Base-by-base conservation (phyloP, 2,888 invertebrate species). In the Drosophila merina region DNA sequence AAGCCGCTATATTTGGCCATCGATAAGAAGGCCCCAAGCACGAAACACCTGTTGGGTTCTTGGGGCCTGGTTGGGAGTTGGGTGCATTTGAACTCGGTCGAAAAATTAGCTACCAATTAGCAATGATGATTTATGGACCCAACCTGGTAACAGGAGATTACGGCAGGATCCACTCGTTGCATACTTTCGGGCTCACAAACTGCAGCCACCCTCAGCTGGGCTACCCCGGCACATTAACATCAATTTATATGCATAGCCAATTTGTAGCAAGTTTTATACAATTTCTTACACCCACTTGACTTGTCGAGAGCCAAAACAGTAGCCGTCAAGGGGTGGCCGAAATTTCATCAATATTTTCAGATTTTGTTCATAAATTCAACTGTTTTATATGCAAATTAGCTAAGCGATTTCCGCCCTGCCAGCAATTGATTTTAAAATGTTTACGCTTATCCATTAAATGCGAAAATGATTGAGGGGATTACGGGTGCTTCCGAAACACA, bases 241-340 rank as follows among this genome's bases (percentile, higher is more conserved):
- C 91, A 90, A 92, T 92, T 92, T 92, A 92, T 92, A 92, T 92
- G 91, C 92, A 91, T 90, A 92, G 92, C 89, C 91, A 91, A 91
- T 90, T 91, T 91, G 89, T 66, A 88, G 88, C 84, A 88, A 90
- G 90, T 91, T 91, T 91, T 91, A 90, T 86, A 86, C 77, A 90
- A 91, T 91, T 90, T 89, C 84, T 91, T 90, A 87, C 89, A 88
- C 80, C 81, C 89, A 91, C 91, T 91, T 91, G 92, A 91, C 84
- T 91, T 83, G 75, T 56, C 59, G 71, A 75, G 75, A 52, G 72
- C 57, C 51, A 57, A 56, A 74, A 47, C 50, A 47, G 47, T 33
- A 40, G 57, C 44, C 72, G 33, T 38, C 42, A 48, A 71, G 78
- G 75, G 75, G 55, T 63, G 68, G 36, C 64, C 76, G 55, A 86